Evolutionary conservation across 2,113 vertebrate genomes (phyloP).

Genomic region (Oophaga pumilio): DNA sequence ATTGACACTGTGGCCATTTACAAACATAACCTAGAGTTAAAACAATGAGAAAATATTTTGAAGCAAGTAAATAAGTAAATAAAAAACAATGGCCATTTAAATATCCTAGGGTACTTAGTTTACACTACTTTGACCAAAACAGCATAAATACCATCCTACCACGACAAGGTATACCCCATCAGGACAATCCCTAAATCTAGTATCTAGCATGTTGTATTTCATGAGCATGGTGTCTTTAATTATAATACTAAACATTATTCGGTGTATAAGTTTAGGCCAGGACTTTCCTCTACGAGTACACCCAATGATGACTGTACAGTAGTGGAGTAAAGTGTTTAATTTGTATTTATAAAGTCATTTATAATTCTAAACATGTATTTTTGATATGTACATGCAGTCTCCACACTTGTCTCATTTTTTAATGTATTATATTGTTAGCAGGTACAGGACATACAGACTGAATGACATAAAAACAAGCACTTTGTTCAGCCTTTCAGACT

Average conservation of each 20-base stretch:
- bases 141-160: too few species aligned
- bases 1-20: too few species aligned
- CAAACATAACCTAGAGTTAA: too few species aligned
- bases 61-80: too few species aligned
- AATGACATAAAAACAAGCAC: constrained; percentile 22
- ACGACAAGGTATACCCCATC: too few species aligned
- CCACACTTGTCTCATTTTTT: background rate
- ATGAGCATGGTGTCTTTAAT: background rate
- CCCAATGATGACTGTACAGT: background rate
- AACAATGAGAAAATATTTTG: too few species aligned
- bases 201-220: background rate
- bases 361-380: background rate
- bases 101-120: too few species aligned
- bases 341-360: background rate
- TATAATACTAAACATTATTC: too few species aligned
- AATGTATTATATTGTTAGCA: background rate
- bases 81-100: too few species aligned
- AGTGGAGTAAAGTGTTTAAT: background rate
- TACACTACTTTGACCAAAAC: too few species aligned
- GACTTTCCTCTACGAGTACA: background rate
- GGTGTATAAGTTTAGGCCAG: background rate
- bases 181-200: too few species aligned
- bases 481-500: background rate
- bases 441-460: constrained; percentile 1
- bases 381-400: background rate